Evolutionary conservation across 2,888 invertebrate genomes (phyloP), one percentile per base, ranked within the genome.

Genomic region (Sabellastarte sp.): DNA sequence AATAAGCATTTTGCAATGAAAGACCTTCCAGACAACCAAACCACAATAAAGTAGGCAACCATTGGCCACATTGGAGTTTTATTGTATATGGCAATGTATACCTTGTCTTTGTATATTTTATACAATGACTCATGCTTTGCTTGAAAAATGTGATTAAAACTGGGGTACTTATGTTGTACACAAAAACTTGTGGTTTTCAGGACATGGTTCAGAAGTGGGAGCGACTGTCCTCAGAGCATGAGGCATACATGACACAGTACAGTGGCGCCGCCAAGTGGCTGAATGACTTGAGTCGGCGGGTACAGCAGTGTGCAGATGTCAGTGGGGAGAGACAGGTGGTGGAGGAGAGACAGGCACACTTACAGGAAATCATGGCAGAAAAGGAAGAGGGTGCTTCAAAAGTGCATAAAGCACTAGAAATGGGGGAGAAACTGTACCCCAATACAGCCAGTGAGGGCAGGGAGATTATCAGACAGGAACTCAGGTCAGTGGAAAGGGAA

Each of bases 401-500:
- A 50, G 93, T 95, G 79, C 95, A 95, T 81, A 89, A 90, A 56
- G 65, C 69, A 1, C n/a, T 64, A 15, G 93, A 93, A 76, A 88
- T 91, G 32, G 95, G 95, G 1, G 96, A 97, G 84, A 93, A 92
- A 81, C 85, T 97, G 0, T 96, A 95, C 77, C 89, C 91, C 0
- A 94, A 94, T 76, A 96, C 96, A 0, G 93, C 95, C 57, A 94
- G 95, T 0, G 95, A 96, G 77, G 96, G 96, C 1, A 88, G 96
- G 73, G 96, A 96, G 86, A 89, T 91, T 2, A 91, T 96, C 63
- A 88, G 96, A 15, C 93, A 94, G 79, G 93, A 95, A 79, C 86
- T 96, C 60, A 85, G 77, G 79, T 81, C 66, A 53, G 41, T n/a
- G n/a, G n/a, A n/a, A n/a, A n/a, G n/a, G n/a, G n/a, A n/a, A n/a